Base-by-base conservation (phyloP, 2,888 invertebrate species). In the Eupithecia exiguata region DNA sequence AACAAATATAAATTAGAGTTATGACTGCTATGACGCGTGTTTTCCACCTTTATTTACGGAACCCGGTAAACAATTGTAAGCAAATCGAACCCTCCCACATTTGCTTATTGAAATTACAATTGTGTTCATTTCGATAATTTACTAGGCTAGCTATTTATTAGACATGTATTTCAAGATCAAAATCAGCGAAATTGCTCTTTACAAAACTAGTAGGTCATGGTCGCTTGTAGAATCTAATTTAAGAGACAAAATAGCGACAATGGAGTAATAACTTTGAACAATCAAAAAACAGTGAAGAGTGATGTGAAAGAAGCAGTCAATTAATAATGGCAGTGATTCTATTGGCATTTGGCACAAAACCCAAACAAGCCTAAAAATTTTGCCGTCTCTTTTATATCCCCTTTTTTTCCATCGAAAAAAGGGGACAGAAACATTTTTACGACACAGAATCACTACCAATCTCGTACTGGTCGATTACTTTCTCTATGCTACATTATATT, bases 11-110 rank as follows among this genome's bases (percentile, higher is more conserved):
- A 58, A 58, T 25, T 53, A 53, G 58, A 65, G 35, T 65, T 18
- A 36, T 38, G 62, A n/a, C 38, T 58, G 21, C 21, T 21, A 38
- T 66, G 66, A 38, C 66, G 66, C 38, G 38, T 16, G 5, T 12
- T 62, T n/a, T 40, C 66, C 40, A 61, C 61, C 69, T 61, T 25
- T 61, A 40, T 61, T 61, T 69, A 61, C 69, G 61, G 61, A 61
- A 69, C 69, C 69, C 69, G 25, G 69, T 58, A 14, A 69, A 40
- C 43, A 61, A 10, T 69, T 40, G 46, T 46, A 49, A 36, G 35
- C 14, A 46, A 62, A 70, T 63, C 46, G 43, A 43, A 5, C 40
- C 35, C 46, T n/a, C 63, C 63, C 46, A 46, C 46, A 18, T 63
- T 46, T 70, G 63, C 43, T 35, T 14, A 49, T 36, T 62, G 25